These are phyloP conservation scores for Drosophila pruinosa DNA, from an alignment of 1,140 invertebrate genomes.

Conservation along the genomic window DNA sequence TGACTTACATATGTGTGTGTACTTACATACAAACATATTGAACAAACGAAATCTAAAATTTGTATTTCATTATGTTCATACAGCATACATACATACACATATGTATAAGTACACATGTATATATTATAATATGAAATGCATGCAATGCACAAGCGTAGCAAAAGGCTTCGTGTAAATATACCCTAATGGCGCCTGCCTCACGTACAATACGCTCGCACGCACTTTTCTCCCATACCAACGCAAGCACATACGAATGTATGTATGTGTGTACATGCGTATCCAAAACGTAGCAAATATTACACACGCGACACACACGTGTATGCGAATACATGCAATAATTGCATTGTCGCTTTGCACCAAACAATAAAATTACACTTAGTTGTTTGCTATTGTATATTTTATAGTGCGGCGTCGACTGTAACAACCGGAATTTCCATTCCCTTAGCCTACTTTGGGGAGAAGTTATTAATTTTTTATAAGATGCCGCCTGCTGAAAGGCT, in stretches of 20 bases:
- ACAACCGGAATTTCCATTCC: neutral
- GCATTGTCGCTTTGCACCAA: neutral
- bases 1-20: neutral
- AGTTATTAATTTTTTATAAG: neutral
- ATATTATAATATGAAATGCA: neutral
- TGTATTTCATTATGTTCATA: too few species aligned
- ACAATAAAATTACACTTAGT: neutral
- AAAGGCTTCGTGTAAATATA: neutral
- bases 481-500: neutral
- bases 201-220: neutral
- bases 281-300: neutral
- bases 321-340: neutral
- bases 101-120: too few species aligned
- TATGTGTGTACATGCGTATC: too few species aligned
- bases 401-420: too few species aligned
- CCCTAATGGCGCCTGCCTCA: neutral
- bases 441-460: neutral
- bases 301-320: neutral
- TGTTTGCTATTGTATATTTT: too few species aligned
- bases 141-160: neutral
- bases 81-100: too few species aligned
- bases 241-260: neutral
- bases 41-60: too few species aligned
- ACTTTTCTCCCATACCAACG: neutral
- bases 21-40: too few species aligned